phyloP scores from a whole-genome alignment of 2,888 invertebrate genomes.

The Athalia cordata region DNA sequence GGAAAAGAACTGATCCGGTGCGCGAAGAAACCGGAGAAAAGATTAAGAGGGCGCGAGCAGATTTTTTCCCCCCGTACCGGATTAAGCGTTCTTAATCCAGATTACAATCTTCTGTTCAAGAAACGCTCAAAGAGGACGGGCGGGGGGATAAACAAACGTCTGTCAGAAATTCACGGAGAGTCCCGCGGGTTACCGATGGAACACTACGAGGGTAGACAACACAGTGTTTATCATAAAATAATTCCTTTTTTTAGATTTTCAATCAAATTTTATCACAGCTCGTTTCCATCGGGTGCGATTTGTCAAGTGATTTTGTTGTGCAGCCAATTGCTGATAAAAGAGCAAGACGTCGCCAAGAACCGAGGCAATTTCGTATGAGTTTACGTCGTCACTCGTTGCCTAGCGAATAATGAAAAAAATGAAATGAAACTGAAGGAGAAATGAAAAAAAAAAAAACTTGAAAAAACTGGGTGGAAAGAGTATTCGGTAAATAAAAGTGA shows the following conservation, averaged over 20 bases:
- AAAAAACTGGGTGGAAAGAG: conserved; percentile 1
- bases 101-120: conserved; percentile 48
- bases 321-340: not conserved
- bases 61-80: conserved; percentile 58
- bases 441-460: not conserved
- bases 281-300: too few relatives aligned
- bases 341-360: conserved; percentile 28
- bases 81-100: conserved; percentile 57
- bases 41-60: conserved; percentile 69
- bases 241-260: not conserved
- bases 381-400: not conserved
- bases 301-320: not conserved
- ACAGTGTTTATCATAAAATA: not conserved
- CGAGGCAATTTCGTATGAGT: not conserved
- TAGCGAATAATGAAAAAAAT: not conserved
- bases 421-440: not conserved
- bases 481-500: not conserved
- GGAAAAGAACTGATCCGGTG: conserved; percentile 10
- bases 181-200: conserved; percentile 13
- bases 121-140: not conserved
- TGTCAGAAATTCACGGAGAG: conserved; percentile 22
- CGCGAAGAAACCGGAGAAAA: conserved; percentile 58
- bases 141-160: conserved; percentile 27
- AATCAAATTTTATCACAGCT: too few relatives aligned
- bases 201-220: not conserved